Percentiles rank a stretch among this genome's conserved stretches.
phyloP scores from a whole-genome alignment of 1,140 invertebrate genomes.

The Cherax quadricarinatus region DNA sequence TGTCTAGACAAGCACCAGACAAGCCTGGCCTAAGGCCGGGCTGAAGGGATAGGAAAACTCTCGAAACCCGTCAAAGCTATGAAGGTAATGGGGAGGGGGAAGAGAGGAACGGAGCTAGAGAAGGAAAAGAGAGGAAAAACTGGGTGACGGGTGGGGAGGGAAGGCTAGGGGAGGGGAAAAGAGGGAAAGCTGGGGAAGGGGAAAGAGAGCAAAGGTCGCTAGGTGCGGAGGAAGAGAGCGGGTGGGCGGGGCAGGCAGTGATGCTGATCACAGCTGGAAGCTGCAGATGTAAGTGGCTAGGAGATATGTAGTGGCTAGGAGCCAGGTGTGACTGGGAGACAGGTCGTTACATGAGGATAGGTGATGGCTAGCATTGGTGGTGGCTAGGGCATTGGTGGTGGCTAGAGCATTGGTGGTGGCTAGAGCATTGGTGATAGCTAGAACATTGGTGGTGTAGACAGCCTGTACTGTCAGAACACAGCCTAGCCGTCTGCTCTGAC shows the following conservation, averaged over 20 bases:
- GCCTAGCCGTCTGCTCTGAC: too few species aligned
- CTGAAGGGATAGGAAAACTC: too few species aligned
- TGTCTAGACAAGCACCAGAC: too few species aligned
- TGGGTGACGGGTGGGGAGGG: too few species aligned
- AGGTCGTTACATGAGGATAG: background rate
- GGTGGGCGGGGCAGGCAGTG: background rate
- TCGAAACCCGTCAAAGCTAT: too few species aligned
- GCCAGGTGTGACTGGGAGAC: background rate
- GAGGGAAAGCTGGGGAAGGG: background rate
- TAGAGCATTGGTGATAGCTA: too few species aligned
- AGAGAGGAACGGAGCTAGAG: too few species aligned
- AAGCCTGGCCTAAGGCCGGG: too few species aligned
- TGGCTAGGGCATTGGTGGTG: background rate
- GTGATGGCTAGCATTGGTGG: background rate
- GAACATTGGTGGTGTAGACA: too few species aligned
- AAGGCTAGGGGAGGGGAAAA: background rate
- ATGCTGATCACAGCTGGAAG: background rate
- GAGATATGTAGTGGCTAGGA: background rate
- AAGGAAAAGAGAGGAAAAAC: too few species aligned
- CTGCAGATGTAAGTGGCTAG: background rate
- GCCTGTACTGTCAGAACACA: too few species aligned
- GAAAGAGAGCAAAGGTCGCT: background rate
- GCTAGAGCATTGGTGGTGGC: background rate
- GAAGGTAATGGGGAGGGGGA: too few species aligned
- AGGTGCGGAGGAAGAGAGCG: background rate